Percentiles rank a stretch among this genome's conserved stretches.
These are phyloP conservation scores for Myopa tessellatipennis DNA, from an alignment of 2,888 invertebrate genomes.

Conservation along the genomic window DNA sequence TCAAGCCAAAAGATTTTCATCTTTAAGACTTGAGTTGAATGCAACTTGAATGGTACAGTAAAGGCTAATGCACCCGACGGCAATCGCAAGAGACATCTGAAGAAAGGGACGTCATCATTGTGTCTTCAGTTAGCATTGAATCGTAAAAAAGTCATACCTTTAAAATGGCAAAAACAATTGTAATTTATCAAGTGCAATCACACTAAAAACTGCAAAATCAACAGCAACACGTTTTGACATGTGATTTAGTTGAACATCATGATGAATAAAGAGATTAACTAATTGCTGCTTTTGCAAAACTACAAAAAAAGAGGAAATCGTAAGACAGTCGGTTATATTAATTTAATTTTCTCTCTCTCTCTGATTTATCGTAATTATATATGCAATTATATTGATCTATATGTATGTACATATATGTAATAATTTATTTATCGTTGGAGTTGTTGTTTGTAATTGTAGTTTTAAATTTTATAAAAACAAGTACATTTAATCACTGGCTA, in stretches of 20 bases:
- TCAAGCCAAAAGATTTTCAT: not conserved
- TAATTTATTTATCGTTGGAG: too few species aligned
- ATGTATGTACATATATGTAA: too few species aligned
- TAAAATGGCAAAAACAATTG: constrained; percentile 17
- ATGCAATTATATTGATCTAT: too few species aligned
- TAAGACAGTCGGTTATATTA: too few species aligned
- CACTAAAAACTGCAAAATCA: not conserved
- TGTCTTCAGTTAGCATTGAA: not conserved
- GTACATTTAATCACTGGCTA: too few species aligned
- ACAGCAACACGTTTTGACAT: not conserved
- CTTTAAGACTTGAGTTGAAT: constrained; percentile 26
- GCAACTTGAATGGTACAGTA: constrained; percentile 6
- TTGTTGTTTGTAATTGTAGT: too few species aligned
- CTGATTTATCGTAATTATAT: too few species aligned
- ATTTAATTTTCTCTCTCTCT: too few species aligned
- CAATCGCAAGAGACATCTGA: not conserved
- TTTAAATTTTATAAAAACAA: too few species aligned
- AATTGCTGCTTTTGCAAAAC: not conserved
- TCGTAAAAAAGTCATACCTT: not conserved
- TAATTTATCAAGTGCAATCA: not conserved
- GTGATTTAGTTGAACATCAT: not conserved
- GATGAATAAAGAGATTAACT: not conserved
- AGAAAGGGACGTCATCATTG: not conserved
- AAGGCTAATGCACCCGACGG: constrained; percentile 18
- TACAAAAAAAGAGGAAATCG: not conserved